These are phyloP conservation scores for Pangasianodon hypophthalmus DNA, from an alignment of 2,113 vertebrate species.

Conservation along the genomic window DNA sequence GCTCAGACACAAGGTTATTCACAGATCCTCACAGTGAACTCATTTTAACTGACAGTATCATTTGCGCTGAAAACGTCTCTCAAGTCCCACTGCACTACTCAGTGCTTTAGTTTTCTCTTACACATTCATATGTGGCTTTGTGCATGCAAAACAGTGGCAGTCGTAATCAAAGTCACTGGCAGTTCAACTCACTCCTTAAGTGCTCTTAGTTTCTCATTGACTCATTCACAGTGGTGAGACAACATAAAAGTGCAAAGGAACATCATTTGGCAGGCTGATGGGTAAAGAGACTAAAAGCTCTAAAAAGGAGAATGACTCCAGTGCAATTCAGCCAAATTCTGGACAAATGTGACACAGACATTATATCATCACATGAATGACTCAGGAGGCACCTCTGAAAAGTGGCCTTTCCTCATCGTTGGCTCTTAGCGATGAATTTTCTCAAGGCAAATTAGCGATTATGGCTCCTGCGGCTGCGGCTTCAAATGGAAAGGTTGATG, in stretches of 20 bases:
- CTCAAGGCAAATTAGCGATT: constrained; percentile 30
- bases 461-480: constrained; percentile 13
- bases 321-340: constrained; percentile 14
- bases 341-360: constrained; percentile 5
- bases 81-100: neutral
- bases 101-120: neutral
- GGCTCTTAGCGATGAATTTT: constrained; percentile 29
- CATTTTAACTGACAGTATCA: constrained; percentile 21
- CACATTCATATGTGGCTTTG: neutral
- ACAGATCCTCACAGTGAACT: constrained; percentile 36
- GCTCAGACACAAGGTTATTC: constrained; percentile 42
- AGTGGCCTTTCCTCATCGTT: constrained; percentile 27
- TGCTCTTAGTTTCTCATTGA: constrained; percentile 27
- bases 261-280: constrained; percentile 25
- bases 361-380: constrained; percentile 16
- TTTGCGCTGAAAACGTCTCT: constrained; percentile 4
- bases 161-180: constrained; percentile 28
- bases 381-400: neutral
- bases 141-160: constrained; percentile 46
- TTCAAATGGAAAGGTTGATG: constrained; percentile 34
- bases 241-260: constrained; percentile 48
- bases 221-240: constrained; percentile 45
- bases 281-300: constrained; percentile 6
- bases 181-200: constrained; percentile 33
- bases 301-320: constrained; percentile 4